Percentiles rank a stretch among this genome's conserved stretches.
phyloP scores from a whole-genome alignment of 2,888 invertebrate genomes.

The Agrotis puta region DNA sequence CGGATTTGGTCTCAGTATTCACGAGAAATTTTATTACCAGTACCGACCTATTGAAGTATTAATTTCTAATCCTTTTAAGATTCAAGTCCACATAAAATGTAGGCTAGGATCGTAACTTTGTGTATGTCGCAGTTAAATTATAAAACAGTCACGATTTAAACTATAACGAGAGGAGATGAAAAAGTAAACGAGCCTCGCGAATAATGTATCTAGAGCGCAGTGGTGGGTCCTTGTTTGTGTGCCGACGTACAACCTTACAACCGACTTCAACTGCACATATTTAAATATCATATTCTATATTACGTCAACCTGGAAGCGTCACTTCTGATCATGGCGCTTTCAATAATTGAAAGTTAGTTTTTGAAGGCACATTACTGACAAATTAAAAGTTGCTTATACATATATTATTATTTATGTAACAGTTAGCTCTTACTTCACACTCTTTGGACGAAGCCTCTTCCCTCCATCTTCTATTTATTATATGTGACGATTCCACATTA shows the following conservation, averaged over 20 bases:
- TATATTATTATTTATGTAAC: too few species aligned
- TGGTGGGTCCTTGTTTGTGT: constrained; percentile 60
- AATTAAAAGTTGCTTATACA: background rate
- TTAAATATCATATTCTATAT: constrained; percentile 29
- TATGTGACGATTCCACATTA: too few species aligned
- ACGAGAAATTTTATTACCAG: background rate
- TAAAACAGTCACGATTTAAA: constrained; percentile 65
- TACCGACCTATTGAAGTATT: background rate
- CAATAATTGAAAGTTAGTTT: too few species aligned
- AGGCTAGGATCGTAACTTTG: constrained; percentile 26
- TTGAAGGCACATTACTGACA: too few species aligned
- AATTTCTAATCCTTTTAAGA: constrained; percentile 24
- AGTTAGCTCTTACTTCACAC: too few species aligned
- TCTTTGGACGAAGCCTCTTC: too few species aligned
- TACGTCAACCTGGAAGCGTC: constrained; percentile 18
- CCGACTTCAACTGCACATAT: constrained; percentile 50
- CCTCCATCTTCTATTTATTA: too few species aligned
- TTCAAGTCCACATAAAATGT: constrained; percentile 20
- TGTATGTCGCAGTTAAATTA: constrained; percentile 52
- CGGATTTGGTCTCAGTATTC: constrained; percentile 2
- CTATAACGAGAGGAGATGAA: constrained; percentile 60
- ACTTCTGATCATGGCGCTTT: constrained; percentile 1
- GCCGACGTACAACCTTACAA: constrained; percentile 46
- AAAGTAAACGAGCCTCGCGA: constrained; percentile 56
- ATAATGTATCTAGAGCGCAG: constrained; percentile 65